These are phyloP conservation scores for Dicrurus megarhynchus DNA, from an alignment of 2,113 vertebrate genomes.

Conservation along the genomic window DNA sequence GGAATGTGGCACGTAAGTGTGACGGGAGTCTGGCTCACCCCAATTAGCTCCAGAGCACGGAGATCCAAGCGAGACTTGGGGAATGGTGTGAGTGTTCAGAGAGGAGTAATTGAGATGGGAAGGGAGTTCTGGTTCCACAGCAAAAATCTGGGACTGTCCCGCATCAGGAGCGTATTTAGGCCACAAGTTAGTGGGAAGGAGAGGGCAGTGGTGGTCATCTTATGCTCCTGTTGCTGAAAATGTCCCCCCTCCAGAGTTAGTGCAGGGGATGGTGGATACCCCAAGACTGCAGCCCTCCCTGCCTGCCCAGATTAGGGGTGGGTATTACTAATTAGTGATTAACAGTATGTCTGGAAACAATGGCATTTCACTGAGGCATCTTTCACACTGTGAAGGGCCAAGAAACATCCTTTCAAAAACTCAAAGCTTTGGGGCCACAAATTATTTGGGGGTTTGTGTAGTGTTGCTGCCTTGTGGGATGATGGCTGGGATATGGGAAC, in stretches of 20 bases:
- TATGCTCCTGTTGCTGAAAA: background rate
- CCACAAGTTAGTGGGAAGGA: background rate
- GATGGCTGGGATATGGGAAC: background rate
- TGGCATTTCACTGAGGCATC: background rate
- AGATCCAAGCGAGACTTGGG: rapidly evolving
- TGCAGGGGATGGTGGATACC: background rate
- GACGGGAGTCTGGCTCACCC: background rate
- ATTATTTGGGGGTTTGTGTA: background rate
- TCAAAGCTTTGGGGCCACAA: background rate
- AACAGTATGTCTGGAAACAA: background rate
- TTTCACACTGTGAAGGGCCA: background rate
- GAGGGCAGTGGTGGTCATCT: background rate
- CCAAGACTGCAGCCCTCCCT: background rate
- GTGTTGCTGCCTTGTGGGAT: background rate
- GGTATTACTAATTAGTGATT: background rate
- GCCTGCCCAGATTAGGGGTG: background rate
- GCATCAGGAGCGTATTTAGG: background rate
- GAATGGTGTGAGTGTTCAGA: background rate
- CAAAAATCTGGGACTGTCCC: background rate
- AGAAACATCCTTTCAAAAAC: background rate
- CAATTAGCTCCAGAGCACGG: background rate
- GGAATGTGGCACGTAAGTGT: rapidly evolving
- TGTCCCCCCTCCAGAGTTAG: background rate
- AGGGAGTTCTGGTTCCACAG: background rate
- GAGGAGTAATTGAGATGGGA: background rate